Evolutionary conservation across 2,113 vertebrate genomes (phyloP).

Genomic region (Carassius auratus): DNA sequence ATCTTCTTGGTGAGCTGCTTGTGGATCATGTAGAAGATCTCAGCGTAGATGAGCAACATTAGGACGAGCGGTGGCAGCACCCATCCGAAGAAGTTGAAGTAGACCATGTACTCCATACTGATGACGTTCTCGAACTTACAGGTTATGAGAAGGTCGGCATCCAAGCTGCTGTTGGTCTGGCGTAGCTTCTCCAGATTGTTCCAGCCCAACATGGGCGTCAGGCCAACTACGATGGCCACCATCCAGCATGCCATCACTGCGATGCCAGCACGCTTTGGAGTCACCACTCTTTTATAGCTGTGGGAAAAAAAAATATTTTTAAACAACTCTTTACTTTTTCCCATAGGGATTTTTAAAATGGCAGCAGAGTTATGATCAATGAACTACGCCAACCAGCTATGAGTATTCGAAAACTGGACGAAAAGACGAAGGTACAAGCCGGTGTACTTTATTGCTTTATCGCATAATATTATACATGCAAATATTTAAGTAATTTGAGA

Average conservation of each 20-base stretch:
- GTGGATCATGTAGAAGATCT: constrained; percentile 97
- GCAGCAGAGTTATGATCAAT: neutral
- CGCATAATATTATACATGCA: too few species aligned
- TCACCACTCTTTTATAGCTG: constrained; percentile 92
- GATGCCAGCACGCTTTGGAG: constrained; percentile 79
- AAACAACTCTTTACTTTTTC: neutral
- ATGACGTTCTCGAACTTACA: constrained; percentile 93
- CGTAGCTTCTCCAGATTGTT: constrained; percentile 80
- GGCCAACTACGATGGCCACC: constrained; percentile 87
- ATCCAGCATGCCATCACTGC: constrained; percentile 91
- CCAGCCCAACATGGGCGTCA: constrained; percentile 94
- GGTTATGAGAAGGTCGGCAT: constrained; percentile 71
- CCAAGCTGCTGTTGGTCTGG: constrained; percentile 65
- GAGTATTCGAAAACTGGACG: neutral
- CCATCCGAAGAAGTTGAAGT: constrained; percentile 97
- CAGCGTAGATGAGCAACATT: constrained; percentile 91
- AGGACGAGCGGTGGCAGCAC: constrained; percentile 90
- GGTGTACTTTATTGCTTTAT: too few species aligned
- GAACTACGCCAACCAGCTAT: neutral
- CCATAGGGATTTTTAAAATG: neutral
- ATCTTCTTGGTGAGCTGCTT: constrained; percentile 93
- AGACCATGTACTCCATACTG: constrained; percentile 99
- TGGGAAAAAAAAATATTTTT: neutral
- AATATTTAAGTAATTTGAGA: neutral
- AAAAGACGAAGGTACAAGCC: neutral